Evolutionary conservation across 2,888 invertebrate genomes (phyloP), one percentile per base, ranked within the genome.

Genomic region (Luperina testacea): DNA sequence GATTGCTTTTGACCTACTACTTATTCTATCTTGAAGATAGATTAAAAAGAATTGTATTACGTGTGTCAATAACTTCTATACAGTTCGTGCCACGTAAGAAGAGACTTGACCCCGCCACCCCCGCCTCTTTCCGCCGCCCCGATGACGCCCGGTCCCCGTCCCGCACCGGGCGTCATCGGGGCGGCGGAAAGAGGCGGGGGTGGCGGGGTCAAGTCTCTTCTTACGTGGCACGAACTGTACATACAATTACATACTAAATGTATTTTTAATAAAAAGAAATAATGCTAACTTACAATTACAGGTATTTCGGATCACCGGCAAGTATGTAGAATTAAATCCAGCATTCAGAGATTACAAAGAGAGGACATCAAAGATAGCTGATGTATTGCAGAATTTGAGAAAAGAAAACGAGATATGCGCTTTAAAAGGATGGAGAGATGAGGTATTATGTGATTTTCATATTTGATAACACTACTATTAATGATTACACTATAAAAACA

Each of bases 361-460:
- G 91, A 97, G 99, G 89, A 98, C 98, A 82, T 97, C 97, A 76
- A 97, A 97, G 92, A 97, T 99, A 70, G 98, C 98, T 87, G 97
- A 98, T 93, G 98, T 99, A 80, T 97, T 99, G 90, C 97, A 97
- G 89, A 97, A 98, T 92, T 97, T 99, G 92, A 97, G 98, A 82
- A 97, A 97, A 84, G 98, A 98, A 90, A 98, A 98, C 91, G 97
- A 98, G 88, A 98, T 99, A 93, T 97, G 98, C 86, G 98, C 99
- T 67, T 96, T 99, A 15, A 98, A 98, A 92, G 99, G 99, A 32
- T 99, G 99, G 99, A 97, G 99, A 93, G 98, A 99, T 97, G 99
- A 99, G 97, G 98, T 98, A 94, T 65, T 20, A 68, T 77, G 20
- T 57, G 53, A 42, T 67, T 61, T 57, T 32, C n/a, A 15, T 64